These are phyloP conservation scores for Scaeva pyrastri DNA, from an alignment of 2,888 invertebrate genomes.

Conservation along the genomic window DNA sequence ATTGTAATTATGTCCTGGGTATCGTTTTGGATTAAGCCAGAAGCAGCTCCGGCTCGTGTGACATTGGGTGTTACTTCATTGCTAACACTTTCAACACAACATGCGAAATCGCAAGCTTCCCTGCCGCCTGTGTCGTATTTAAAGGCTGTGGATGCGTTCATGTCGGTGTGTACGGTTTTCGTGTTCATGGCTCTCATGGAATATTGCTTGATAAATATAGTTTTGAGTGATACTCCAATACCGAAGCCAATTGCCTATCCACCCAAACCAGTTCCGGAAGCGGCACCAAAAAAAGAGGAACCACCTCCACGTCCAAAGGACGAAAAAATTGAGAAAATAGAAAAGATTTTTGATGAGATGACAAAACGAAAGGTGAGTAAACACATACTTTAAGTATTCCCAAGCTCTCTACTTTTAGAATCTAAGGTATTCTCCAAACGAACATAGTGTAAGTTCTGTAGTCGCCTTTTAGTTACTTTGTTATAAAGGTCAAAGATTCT, in stretches of 20 bases:
- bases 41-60: conserved; percentile 96
- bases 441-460: too few relatives aligned
- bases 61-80: conserved; percentile 96
- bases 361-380: conserved; percentile 82
- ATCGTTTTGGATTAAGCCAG: conserved; percentile 97
- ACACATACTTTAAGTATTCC: too few relatives aligned
- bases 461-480: too few relatives aligned
- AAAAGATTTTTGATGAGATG: conserved; percentile 83
- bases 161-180: conserved; percentile 96
- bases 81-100: conserved; percentile 94
- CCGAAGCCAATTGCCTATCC: conserved; percentile 83
- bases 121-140: conserved; percentile 96
- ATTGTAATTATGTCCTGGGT: conserved; percentile 99
- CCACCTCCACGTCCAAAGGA: conserved; percentile 79
- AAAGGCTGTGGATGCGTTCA: conserved; percentile 96
- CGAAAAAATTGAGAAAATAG: conserved; percentile 83
- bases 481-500: too few relatives aligned
- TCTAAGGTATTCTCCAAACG: too few relatives aligned
- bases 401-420: too few relatives aligned
- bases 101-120: conserved; percentile 96
- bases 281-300: conserved; percentile 79
- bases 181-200: conserved; percentile 98
- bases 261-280: conserved; percentile 82
- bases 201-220: conserved; percentile 93
- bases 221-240: conserved; percentile 83